Conservation (phyloP, 2,797 vertebrate genomes). For the Brachymystax lenok region DNA sequence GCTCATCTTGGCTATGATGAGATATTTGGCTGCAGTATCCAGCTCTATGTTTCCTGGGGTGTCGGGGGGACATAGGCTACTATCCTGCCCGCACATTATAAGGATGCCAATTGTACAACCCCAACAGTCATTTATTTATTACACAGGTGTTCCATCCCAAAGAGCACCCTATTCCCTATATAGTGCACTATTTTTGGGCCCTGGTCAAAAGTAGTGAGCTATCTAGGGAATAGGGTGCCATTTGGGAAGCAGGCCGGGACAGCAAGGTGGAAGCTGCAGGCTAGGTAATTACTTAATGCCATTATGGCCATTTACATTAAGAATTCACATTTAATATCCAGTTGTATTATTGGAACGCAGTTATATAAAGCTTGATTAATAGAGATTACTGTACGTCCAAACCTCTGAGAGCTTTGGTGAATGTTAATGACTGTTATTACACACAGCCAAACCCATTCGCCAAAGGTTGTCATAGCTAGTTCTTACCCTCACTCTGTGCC, state of each 20-base stretch:
- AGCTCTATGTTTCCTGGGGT: constrained; percentile 37
- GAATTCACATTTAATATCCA: not conserved
- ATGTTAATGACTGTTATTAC: not conserved
- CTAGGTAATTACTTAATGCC: not conserved
- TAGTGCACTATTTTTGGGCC: not conserved
- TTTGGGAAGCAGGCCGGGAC: no score
- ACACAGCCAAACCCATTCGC: not conserved
- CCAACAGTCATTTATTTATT: constrained; percentile 48
- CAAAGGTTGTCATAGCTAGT: not conserved
- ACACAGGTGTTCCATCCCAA: constrained; percentile 23
- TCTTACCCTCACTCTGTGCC: not conserved
- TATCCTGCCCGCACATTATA: constrained; percentile 8
- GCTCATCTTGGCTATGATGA: constrained; percentile 61
- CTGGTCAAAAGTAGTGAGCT: no score
- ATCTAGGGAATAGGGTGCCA: no score
- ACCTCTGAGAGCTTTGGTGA: not conserved
- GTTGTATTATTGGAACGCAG: not conserved
- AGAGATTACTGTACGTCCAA: not conserved
- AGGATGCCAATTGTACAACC: constrained; percentile 54
- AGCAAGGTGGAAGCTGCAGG: no score
- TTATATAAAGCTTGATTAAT: not conserved
- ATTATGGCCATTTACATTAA: not conserved
- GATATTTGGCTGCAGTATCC: constrained; percentile 55
- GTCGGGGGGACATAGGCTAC: not conserved
- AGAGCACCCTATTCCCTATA: not conserved